Evolutionary conservation across 2,113 vertebrate species (phyloP).

Genomic region (Scytalopus superciliaris): DNA sequence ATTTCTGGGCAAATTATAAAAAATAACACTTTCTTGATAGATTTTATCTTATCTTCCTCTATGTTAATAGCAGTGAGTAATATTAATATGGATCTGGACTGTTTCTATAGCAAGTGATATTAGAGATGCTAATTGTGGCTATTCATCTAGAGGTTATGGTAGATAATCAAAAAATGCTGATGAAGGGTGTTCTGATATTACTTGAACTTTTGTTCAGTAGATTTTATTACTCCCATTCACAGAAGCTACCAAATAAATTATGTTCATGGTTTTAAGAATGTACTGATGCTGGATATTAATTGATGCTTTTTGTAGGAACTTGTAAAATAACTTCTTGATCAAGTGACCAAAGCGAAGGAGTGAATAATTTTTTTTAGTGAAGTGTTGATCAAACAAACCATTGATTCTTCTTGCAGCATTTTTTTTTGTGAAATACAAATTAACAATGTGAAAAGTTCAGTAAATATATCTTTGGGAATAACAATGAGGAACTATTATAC

Average conservation of each 20-base stretch:
- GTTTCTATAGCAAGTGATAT: conserved; percentile 5
- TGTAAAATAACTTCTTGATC: conserved; percentile 1
- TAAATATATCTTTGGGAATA: neutral
- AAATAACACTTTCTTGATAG: neutral
- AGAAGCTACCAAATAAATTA: conserved; percentile 26
- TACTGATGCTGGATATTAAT: neutral
- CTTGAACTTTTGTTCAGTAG: conserved; percentile 38
- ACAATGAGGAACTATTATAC: neutral
- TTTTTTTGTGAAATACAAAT: conserved; percentile 18
- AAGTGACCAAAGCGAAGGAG: neutral
- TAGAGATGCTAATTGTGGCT: conserved; percentile 13
- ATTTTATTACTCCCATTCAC: conserved; percentile 13
- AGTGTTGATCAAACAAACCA: neutral
- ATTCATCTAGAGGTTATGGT: neutral
- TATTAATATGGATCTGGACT: neutral
- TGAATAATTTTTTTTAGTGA: neutral
- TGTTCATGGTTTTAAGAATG: neutral
- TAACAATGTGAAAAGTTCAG: conserved; percentile 16
- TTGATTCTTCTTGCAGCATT: neutral
- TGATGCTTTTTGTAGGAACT: neutral
- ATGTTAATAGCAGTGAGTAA: neutral
- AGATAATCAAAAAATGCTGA: conserved; percentile 53
- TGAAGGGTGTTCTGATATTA: neutral
- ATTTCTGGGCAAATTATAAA: neutral
- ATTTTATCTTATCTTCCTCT: neutral